Base-by-base conservation (phyloP, 2,888 invertebrate genomes). In the Serripes groenlandicus region DNA sequence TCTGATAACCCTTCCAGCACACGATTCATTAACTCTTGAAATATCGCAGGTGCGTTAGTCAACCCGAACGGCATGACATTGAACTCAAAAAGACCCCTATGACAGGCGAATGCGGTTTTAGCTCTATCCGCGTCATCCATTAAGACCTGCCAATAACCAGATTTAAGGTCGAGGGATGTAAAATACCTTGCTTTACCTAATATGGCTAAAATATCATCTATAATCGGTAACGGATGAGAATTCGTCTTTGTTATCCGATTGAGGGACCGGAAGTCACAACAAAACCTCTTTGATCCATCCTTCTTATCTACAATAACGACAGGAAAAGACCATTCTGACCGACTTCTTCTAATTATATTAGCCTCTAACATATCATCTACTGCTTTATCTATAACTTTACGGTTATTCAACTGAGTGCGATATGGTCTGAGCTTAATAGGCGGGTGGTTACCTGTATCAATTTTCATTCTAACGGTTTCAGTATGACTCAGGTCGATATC, bases 371-470 rank as follows among this genome's bases (percentile, higher is more conserved):
- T 71, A 35, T 78, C 71, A 62, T 60, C 34, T 34, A 78, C 34
- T 64, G 77, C 72, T 15, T 78, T 72, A 37, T 78, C 64, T 28
- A 78, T 72, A 28, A 78, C 62, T 15, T 78, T 52, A 32, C 71
- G 54, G 42, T 69, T 75, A 28, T 75, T 68, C 32, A 69, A 30
- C 18, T 32, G 75, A 7, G 66, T 66, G 15, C 66, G 28, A 28
- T 75, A 75, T 26, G 66, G 75, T 37, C 30, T 54, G 21, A 68
- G 30, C 37, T 62, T 62, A 34, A 78, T 78, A 26, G 77, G 71
- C 21, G 23, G 18, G 49, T 66, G 21, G 18, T 68, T 49, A 3
- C 74, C 73, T 37, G 66, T 66, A 37, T 73, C 74, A 32, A 78
- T 78, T 32, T 58, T 62, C 62, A 62, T 62, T 23, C 49, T 56